phyloP scores from a whole-genome alignment of 2,888 invertebrate species.

The Drosophila merina region DNA sequence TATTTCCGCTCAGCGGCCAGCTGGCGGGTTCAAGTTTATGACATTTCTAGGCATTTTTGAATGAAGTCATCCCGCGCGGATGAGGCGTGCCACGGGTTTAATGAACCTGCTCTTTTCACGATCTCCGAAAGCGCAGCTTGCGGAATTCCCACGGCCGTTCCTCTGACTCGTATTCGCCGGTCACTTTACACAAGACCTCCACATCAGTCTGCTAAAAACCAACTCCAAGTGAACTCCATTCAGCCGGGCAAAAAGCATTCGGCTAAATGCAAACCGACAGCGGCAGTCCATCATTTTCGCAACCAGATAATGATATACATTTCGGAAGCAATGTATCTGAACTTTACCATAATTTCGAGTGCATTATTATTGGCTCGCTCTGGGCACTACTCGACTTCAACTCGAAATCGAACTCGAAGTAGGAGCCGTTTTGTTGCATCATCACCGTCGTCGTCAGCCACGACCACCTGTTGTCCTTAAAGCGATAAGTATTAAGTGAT shows the following conservation, averaged over 20 bases:
- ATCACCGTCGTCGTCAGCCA: slow-evolving; percentile 23
- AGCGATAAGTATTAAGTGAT: slow-evolving; percentile 67
- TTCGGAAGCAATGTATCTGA: slow-evolving; percentile 75
- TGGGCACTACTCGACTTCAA: slow-evolving; percentile 20
- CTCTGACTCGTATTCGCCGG: slow-evolving; percentile 23
- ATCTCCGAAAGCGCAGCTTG: slow-evolving; percentile 14
- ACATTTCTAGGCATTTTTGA: slow-evolving; percentile 62
- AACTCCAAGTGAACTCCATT: slow-evolving; percentile 11
- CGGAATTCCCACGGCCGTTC: slow-evolving; percentile 67
- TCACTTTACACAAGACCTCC: slow-evolving; percentile 10
- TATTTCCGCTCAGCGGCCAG: slow-evolving; percentile 51
- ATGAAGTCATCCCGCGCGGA: slow-evolving; percentile 65
- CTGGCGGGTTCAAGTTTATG: slow-evolving; percentile 70
- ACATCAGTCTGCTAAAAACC: slow-evolving; percentile 12
- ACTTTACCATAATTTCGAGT: slow-evolving; percentile 72
- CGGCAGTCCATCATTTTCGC: slow-evolving; percentile 68
- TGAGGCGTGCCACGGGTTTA: slow-evolving; percentile 66
- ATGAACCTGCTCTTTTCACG: slow-evolving; percentile 51
- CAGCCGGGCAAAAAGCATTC: slow-evolving; percentile 25
- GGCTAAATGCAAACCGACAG: slow-evolving; percentile 56
- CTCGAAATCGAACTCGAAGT: slow-evolving; percentile 10
- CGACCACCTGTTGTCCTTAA: slow-evolving; percentile 76
- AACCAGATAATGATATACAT: slow-evolving; percentile 73
- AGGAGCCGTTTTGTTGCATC: slow-evolving; percentile 56
- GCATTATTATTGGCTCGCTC: slow-evolving; percentile 64